Base-by-base conservation (phyloP, 2,113 vertebrate species). In the Thalassoma bifasciatum region DNA sequence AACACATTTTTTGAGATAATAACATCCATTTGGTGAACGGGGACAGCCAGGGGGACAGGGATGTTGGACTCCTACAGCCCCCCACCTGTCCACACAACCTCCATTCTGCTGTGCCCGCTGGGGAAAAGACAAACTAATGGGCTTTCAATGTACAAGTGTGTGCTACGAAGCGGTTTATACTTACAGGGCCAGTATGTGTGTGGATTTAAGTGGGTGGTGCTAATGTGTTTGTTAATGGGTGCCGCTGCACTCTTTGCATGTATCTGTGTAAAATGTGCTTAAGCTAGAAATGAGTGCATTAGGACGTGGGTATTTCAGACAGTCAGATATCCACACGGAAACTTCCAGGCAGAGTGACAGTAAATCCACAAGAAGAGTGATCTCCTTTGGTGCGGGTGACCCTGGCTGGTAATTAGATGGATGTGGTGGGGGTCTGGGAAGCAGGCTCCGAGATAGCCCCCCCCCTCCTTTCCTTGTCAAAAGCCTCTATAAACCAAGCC, bases 1-100 rank as follows among this genome's bases (percentile, higher is more conserved):
- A 88, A 92, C 83, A 36, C 91, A 93, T 94, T 89, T 89, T 93
- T 72, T 58, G 78, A 84, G 59, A 71, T 84, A 85, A 91, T 88
- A 85, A 84, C 81, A 94, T 92, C 92, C 89, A 82, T 92, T 83
- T 85, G 71, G 51, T 58, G 22, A 70, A 72, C 73, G 52, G 66
- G 72, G 73, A 80, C 54, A 56, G 50, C 60, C 56, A 42, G 57
- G 23, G 23, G 62, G 72, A 70, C 17, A 38, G 71, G 24, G 79
- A 65, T 64, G 44, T 57, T 76, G 76, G 54, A 86, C 83, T 89
- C 77, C 86, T 88, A 92, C 50, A 84, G 80, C 78, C 89, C 80
- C 67, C 83, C 82, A 84, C 85, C 90, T 72, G 88, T 86, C 80
- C 77, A 79, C 62, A 78, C 69, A 24, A 82, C 81, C 84, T 91